Evolutionary conservation across 1,140 invertebrate genomes (phyloP).

Genomic region (Platyscapa corneri): DNA sequence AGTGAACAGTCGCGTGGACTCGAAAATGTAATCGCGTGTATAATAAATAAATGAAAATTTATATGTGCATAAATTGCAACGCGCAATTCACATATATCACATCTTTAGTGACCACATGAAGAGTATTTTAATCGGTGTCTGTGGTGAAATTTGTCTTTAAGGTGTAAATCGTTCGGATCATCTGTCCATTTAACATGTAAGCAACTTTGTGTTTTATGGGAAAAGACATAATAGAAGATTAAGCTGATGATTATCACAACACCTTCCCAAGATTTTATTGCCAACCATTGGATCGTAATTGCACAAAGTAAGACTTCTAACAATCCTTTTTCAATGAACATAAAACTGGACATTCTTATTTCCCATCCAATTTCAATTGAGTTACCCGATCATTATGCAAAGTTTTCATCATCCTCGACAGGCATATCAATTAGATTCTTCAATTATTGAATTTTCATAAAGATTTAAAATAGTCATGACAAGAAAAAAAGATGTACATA

Average conservation of each 20-base stretch:
- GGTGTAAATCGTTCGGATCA: background rate
- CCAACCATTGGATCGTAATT: background rate
- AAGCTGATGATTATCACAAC: slow-evolving; percentile 33
- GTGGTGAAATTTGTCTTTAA: background rate
- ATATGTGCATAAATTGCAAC: background rate
- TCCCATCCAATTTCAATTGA: too few species aligned
- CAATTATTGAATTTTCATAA: background rate
- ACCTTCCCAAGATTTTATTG: slow-evolving; percentile 27
- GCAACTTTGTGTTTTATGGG: background rate
- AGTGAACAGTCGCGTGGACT: slow-evolving; percentile 60
- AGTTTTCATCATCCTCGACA: too few species aligned
- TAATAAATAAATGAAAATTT: background rate
- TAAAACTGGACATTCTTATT: background rate
- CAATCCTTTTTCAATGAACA: background rate
- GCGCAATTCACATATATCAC: background rate
- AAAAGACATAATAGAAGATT: background rate
- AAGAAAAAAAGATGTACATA: slow-evolving; percentile 59
- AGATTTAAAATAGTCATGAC: slow-evolving; percentile 58
- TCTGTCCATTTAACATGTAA: background rate
- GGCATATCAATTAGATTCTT: background rate
- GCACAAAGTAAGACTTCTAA: slow-evolving; percentile 32
- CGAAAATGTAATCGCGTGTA: slow-evolving; percentile 64
- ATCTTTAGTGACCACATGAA: background rate
- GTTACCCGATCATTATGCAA: too few species aligned
- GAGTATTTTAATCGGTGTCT: background rate